Evolutionary conservation across 2,888 invertebrate genomes (phyloP), one percentile per base, ranked within the genome.

Genomic region (Drosophila merina): DNA sequence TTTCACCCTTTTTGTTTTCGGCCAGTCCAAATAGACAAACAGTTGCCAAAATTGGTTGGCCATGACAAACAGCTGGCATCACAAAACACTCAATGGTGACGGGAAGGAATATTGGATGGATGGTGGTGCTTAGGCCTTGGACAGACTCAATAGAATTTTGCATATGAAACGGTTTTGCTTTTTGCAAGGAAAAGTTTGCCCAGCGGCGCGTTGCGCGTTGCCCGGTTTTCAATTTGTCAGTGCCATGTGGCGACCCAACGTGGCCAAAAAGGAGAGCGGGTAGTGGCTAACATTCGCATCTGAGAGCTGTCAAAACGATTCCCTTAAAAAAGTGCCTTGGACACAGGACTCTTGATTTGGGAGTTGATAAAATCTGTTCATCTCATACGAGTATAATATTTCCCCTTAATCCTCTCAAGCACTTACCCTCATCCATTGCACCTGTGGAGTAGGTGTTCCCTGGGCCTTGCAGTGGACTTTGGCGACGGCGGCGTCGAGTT

Each of bases 381-480:
- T 5, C 12, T 5, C 36, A n/a, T 2, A n/a, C n/a, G n/a, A n/a
- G n/a, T n/a, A 4, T n/a, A 12, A n/a, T 36, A 5, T 36, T 2
- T 9, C 2, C 20, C 7, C 20, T 6, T 20, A 3, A 30, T 5
- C 9, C 14, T 7, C 10, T 5, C 1, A 1, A 55, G 30, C 28
- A 85, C 91, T 90, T 72, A 91, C 92, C 85, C 86, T 82, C 26
- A 89, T 74, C 93, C 93, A 93, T 76, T 91, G 92, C 14, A 93
- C 92, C 68, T 92, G 90, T 9, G 92, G 92, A 30, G 86, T 76
- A 59, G 92, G 92, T 5, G 92, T 94, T 0, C 97, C 98, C 83
- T 97, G 96, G 0, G 97, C 98, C 89, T 96, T 97, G 92, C 98
- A 98, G 82, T 97, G 96, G 58, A 98, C 94, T 92, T 96, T 97